Percentiles rank a stretch among this genome's conserved stretches.
These are phyloP conservation scores for Corythornis cristatus DNA, from an alignment of 2,113 vertebrate genomes.

Conservation along the genomic window DNA sequence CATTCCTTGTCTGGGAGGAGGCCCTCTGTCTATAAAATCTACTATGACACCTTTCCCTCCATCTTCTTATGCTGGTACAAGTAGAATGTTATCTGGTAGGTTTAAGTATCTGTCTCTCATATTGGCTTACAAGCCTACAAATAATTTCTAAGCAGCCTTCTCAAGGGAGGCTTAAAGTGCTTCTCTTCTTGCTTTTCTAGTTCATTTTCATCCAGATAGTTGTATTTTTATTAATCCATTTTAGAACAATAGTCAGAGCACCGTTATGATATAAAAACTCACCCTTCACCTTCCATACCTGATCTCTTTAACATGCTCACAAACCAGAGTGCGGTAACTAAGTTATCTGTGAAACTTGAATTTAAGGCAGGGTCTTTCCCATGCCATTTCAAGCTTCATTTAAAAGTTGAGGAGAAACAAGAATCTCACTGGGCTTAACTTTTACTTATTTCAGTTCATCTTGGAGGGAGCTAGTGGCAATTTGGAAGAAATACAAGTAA, in stretches of 20 bases:
- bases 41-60: not conserved
- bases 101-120: not conserved
- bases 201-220: not conserved
- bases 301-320: not conserved
- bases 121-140: not conserved
- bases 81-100: not conserved
- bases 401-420: not conserved
- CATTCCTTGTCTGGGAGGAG: not conserved
- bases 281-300: not conserved
- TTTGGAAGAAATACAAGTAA: not conserved
- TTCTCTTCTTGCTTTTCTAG: not conserved
- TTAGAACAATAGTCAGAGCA: not conserved
- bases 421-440: not conserved
- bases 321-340: not conserved
- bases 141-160: not conserved
- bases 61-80: not conserved
- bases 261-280: not conserved
- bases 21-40: not conserved
- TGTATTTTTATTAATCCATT: constrained; percentile 5
- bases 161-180: not conserved
- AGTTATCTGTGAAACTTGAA: not conserved
- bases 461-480: not conserved
- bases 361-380: not conserved
- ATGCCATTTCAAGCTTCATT: constrained; percentile 10
- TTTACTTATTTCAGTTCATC: not conserved